Base-by-base conservation (phyloP, 2,888 invertebrate genomes). In the Catocala fraxini region DNA sequence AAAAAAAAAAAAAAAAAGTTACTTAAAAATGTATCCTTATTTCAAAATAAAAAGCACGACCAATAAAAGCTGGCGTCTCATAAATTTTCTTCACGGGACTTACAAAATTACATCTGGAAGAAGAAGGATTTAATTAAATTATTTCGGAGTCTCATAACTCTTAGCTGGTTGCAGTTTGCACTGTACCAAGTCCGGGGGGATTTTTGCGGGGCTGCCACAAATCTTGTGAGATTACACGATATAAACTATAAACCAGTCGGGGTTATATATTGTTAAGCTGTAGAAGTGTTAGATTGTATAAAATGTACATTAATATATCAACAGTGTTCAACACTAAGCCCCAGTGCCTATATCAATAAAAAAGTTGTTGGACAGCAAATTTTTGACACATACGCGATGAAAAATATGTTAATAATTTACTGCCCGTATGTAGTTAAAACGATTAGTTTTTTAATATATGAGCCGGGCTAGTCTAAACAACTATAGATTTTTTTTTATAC, bases 41-140 rank as follows among this genome's bases (percentile, higher is more conserved):
- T 49, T n/a, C n/a, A 34, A 35, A 51, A 51, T 39, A 51, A n/a
- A 51, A 57, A 35, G n/a, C 46, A 7, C n/a, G n/a, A 13, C 42
- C 12, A 59, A 42, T 58, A 33, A 52, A 47, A 25, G 4, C 7
- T 15, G n/a, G 0, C 33, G n/a, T 41, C 33, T 4, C 12, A 52
- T 56, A 52, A 56, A 56, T 52, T 56, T 39, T 33, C 47, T 52
- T 35, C 25, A n/a, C 35, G 39, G 46, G 46, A 51, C 39, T 25
- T 49, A 43, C 12, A 48, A 56, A 51, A 48, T 52, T 56, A 48
- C 51, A 56, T 51, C 34, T 55, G 25, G 13, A 43, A 43, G 43
- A 51, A 45, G 45, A 53, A 45, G 45, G 39, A 49, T 62, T 43
- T 62, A 56, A 56, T 61, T 56, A 56, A 62, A 52, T 53, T 57